These are phyloP conservation scores for Crambe crambe DNA, from an alignment of 37 sponge, comb jelly and placozoan genomes.

Conservation along the genomic window DNA sequence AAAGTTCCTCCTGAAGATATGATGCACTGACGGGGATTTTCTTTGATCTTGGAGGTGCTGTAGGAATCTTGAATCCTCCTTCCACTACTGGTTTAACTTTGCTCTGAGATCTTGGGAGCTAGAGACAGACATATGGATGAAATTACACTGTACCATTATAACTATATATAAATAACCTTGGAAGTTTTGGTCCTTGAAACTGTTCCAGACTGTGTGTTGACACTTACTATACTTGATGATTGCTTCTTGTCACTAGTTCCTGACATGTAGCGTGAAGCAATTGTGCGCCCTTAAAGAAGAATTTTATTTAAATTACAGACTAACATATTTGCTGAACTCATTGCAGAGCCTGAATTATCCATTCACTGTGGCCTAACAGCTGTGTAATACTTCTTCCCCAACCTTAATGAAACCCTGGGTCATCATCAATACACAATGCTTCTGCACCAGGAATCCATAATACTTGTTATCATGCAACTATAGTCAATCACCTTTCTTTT, in stretches of 20 bases:
- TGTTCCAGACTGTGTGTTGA: background rate
- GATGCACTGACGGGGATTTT: no score
- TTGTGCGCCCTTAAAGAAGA: background rate
- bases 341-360: no score
- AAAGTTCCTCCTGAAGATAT: no score
- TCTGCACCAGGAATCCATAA: no score
- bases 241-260: constrained; percentile 26
- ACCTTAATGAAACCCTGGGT: no score
- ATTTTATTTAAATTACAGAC: background rate
- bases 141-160: background rate
- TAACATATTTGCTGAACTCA: no score
- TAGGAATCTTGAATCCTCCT: background rate
- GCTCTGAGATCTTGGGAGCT: background rate
- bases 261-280: constrained; percentile 46
- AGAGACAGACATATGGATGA: background rate
- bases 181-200: background rate
- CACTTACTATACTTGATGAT: background rate
- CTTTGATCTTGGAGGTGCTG: background rate
- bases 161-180: background rate
- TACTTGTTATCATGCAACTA: no score
- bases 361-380: no score
- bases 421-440: no score
- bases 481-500: no score
- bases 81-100: background rate
- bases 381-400: no score